These are phyloP conservation scores for Mellivora capensis DNA, from an alignment of 2,113 vertebrate genomes.

Conservation along the genomic window DNA sequence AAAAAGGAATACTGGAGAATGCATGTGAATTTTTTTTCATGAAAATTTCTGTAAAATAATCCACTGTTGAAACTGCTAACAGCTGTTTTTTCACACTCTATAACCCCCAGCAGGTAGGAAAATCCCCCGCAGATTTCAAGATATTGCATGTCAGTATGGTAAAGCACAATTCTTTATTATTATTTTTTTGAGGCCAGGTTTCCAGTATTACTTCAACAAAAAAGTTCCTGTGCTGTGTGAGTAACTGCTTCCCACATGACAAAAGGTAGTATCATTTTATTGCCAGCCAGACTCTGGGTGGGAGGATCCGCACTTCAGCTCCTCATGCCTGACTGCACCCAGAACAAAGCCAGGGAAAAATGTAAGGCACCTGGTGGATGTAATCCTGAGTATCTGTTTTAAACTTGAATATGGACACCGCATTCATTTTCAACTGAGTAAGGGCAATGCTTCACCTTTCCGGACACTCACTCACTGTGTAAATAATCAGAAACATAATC, in stretches of 20 bases:
- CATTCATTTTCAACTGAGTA: background rate
- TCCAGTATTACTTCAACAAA: constrained; percentile 61
- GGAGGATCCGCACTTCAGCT: background rate
- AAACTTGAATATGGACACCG: background rate
- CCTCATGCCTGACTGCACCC: background rate
- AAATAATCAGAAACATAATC: background rate
- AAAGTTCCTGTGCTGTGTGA: constrained; percentile 37
- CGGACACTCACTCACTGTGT: background rate
- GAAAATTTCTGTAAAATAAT: constrained; percentile 75
- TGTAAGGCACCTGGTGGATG: background rate
- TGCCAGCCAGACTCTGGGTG: constrained; percentile 25
- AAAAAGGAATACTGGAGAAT: constrained; percentile 68
- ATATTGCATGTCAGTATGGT: constrained; percentile 64
- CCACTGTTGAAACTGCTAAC: constrained; percentile 71
- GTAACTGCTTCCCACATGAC: constrained; percentile 48
- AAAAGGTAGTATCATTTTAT: constrained; percentile 38
- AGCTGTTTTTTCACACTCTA: constrained; percentile 65
- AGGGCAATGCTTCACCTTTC: constrained; percentile 31
- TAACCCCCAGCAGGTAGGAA: constrained; percentile 73
- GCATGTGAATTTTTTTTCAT: constrained; percentile 71
- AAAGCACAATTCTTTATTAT: constrained; percentile 63
- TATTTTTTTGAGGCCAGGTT: constrained; percentile 72
- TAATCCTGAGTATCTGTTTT: background rate
- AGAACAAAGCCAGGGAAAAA: background rate
- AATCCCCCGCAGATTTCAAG: constrained; percentile 73